A percentile compares a stretch with the other conserved stretches of the same genome.
Conservation (phyloP, 1,140 invertebrate genomes). For the Plectus sambesii region DNA sequence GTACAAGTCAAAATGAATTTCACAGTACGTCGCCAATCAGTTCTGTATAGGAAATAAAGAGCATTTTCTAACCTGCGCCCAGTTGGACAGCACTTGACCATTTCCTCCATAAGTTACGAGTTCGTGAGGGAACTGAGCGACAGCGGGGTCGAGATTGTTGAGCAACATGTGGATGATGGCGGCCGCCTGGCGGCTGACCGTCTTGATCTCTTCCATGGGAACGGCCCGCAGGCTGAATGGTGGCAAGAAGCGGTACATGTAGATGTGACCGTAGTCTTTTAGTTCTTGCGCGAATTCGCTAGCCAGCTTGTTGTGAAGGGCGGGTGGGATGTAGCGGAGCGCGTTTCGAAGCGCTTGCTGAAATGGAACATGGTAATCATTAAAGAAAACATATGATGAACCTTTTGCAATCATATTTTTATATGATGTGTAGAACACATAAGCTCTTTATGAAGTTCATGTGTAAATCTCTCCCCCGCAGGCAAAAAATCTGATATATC, state of each 20-base stretch:
- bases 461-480: neutral
- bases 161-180: slow-evolving; percentile 61
- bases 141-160: slow-evolving; percentile 57
- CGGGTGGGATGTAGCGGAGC: slow-evolving; percentile 56
- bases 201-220: slow-evolving; percentile 54
- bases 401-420: neutral
- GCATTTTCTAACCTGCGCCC: slow-evolving; percentile 54
- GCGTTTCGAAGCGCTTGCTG: slow-evolving; percentile 56
- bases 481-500: slow-evolving; percentile 2
- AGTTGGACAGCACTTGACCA: slow-evolving; percentile 61
- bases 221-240: slow-evolving; percentile 51
- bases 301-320: slow-evolving; percentile 50
- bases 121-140: slow-evolving; percentile 55
- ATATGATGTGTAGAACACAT: neutral
- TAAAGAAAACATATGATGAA: too few species aligned
- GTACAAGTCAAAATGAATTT: too few species aligned
- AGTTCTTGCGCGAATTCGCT: slow-evolving; percentile 56
- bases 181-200: slow-evolving; percentile 50
- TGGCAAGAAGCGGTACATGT: slow-evolving; percentile 59
- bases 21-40: too few species aligned
- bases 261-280: slow-evolving; percentile 57
- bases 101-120: slow-evolving; percentile 60
- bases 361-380: slow-evolving; percentile 17
- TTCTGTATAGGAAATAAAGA: too few species aligned
- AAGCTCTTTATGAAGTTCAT: neutral